Base-by-base conservation (phyloP, 1,140 invertebrate genomes). In the Holotrichia oblita region DNA sequence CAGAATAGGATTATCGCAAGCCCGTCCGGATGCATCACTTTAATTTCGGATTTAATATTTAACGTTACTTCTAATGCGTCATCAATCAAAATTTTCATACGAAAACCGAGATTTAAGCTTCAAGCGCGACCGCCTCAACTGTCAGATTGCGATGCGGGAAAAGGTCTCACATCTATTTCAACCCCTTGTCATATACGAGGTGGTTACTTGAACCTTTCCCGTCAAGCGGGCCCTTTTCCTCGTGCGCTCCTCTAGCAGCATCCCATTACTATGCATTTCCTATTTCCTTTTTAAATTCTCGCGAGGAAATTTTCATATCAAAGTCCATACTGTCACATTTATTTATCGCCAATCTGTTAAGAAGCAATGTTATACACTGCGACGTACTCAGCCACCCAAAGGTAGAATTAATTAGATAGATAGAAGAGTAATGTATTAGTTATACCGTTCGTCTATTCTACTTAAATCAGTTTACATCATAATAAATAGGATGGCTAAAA, bases 191-290 rank as follows among this genome's bases (percentile, higher is more conserved):
- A 78, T 78, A 78, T 44, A 69, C 61, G 24, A 27, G 61, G 27
- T 20, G 22, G 61, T 69, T 69, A 69, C 61, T 69, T 20, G 61
- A 69, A 69, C 22, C 61, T 69, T 27, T 69, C 22, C 6, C 14
- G 17, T 55, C 14, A n/a, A 2, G 0, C 76, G 27, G 4, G 42
- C 64, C 41, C 61, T 12, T 69, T 44, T 42, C 44, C 40, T 24
- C 44, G n/a, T 34, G 41, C 61, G 20, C 40, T 73, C 40, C 48
- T 41, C 77, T 22, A 73, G 27, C 48, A 78, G 40, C 44, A 42
- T 72, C 61, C 64, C 77, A 69, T 78, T 78, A 78, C 77, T 73
- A 72, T 73, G 64, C 77, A 73, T 78, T 78, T 73, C 64, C 40
- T 78, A 78, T 73, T 72, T 78, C 77, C 77, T 78, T 78, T 78